A percentile compares a stretch with the other conserved stretches of the same genome.
These are phyloP conservation scores for Pocillopora verrucosa DNA, from an alignment of 64 coral and sea anemone genomes.

Conservation along the genomic window DNA sequence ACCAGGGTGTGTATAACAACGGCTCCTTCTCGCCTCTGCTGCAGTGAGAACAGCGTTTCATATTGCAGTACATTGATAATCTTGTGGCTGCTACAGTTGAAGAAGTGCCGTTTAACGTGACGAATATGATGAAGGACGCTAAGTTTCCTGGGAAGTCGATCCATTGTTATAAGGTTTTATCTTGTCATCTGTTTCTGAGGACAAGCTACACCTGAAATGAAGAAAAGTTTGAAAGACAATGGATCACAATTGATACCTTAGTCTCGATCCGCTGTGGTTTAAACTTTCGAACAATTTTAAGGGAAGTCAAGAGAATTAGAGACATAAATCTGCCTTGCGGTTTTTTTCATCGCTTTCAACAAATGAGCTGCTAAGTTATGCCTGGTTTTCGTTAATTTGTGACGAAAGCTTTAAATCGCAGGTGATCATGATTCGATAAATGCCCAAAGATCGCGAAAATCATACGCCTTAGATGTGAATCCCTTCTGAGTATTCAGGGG, in stretches of 20 bases:
- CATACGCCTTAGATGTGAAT: too few species aligned
- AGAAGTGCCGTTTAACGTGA: constrained; percentile 56
- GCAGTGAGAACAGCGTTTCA: constrained; percentile 79
- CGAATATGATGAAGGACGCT: constrained; percentile 61
- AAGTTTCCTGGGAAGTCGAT: constrained; percentile 55
- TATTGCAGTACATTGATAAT: constrained; percentile 91
- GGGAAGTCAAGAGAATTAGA: too few species aligned
- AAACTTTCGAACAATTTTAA: too few species aligned
- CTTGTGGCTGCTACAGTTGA: constrained; percentile 67
- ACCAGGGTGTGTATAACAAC: constrained; percentile 82
- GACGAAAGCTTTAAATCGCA: too few species aligned
- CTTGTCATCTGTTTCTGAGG: background rate
- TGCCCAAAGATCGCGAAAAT: too few species aligned
- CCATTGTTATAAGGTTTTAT: constrained; percentile 13
- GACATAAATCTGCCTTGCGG: too few species aligned
- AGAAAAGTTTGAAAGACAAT: background rate
- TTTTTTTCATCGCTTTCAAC: too few species aligned
- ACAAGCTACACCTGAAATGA: background rate
- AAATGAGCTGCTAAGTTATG: too few species aligned
- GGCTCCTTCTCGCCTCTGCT: constrained; percentile 83
- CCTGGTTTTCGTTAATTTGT: too few species aligned
- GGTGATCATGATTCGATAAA: too few species aligned
- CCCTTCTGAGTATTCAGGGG: too few species aligned
- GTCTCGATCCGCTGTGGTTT: too few species aligned
- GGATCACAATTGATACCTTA: background rate